These are phyloP conservation scores for Drosophila longiperda DNA, from an alignment of 2,888 invertebrate genomes.

Conservation along the genomic window DNA sequence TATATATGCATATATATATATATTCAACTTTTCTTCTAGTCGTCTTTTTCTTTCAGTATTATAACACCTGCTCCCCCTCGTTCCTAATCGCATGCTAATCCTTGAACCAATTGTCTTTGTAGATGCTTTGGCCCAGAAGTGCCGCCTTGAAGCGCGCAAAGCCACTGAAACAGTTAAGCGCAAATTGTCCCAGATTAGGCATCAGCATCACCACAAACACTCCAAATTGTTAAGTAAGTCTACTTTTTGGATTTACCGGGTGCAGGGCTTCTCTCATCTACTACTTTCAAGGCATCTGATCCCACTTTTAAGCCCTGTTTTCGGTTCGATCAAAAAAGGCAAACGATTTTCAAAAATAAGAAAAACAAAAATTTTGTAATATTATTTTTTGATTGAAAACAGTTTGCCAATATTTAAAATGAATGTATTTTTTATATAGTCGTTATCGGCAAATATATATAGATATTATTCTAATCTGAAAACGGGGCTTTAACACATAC, in stretches of 20 bases:
- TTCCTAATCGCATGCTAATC: slow-evolving; percentile 7
- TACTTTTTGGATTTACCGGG: slow-evolving; percentile 42
- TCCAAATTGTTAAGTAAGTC: slow-evolving; percentile 63
- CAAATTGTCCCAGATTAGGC: slow-evolving; percentile 35
- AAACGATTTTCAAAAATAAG: neutral
- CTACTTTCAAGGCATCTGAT: slow-evolving; percentile 4
- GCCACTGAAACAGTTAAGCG: slow-evolving; percentile 64
- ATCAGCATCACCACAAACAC: slow-evolving; percentile 55
- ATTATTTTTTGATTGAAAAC: neutral
- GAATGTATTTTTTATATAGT: no score
- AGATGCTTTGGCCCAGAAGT: slow-evolving; percentile 52
- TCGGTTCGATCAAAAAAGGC: neutral
- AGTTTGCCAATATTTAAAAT: no score
- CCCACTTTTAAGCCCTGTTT: neutral
- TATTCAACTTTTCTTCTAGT: slow-evolving; percentile 61
- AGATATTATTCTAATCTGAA: neutral
- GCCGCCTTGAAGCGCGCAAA: slow-evolving; percentile 52
- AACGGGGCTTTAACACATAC: slow-evolving; percentile 1
- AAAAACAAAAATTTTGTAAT: neutral
- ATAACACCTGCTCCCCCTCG: slow-evolving; percentile 15
- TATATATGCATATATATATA: slow-evolving; percentile 34
- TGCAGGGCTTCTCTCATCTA: slow-evolving; percentile 32
- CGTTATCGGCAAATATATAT: no score
- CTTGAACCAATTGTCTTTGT: slow-evolving; percentile 58
- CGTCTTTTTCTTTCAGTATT: slow-evolving; percentile 74